phyloP scores from a whole-genome alignment of 2,888 invertebrate species.

The Salpingus planirostris region DNA sequence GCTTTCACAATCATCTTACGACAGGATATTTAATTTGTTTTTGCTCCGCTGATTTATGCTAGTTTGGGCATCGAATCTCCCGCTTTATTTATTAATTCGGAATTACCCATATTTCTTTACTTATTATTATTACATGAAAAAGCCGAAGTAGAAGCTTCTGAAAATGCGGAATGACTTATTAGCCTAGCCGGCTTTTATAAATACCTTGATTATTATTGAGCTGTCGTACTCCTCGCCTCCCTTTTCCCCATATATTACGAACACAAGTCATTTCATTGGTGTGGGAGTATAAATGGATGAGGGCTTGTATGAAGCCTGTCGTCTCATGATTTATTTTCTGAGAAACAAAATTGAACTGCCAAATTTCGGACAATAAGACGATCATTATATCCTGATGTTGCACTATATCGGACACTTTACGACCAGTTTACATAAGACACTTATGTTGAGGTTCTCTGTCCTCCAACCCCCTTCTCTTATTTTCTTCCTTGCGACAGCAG shows the following conservation, averaged over 20 bases:
- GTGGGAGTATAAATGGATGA: constrained; percentile 19
- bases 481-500: constrained; percentile 33
- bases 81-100: constrained; percentile 1
- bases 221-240: constrained; percentile 33
- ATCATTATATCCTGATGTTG: too few relatives aligned
- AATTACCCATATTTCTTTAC: too few relatives aligned
- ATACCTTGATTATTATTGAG: constrained; percentile 21
- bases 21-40: constrained; percentile 23
- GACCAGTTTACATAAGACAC: constrained; percentile 8
- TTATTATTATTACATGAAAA: constrained; percentile 11
- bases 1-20: constrained; percentile 4
- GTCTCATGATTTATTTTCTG: constrained; percentile 36
- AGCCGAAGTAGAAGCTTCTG: constrained; percentile 27
- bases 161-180: constrained; percentile 37
- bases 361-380: constrained; percentile 21
- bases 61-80: constrained; percentile 22
- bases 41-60: constrained; percentile 16
- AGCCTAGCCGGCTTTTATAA: constrained; percentile 34
- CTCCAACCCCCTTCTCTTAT: too few relatives aligned
- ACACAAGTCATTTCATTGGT: constrained; percentile 27
- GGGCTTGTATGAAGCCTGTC: constrained; percentile 25
- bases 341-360: constrained; percentile 18
- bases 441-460: too few relatives aligned
- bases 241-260: constrained; percentile 11
- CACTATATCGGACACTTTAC: too few relatives aligned